These are phyloP conservation scores for Brevimyrus niger DNA, from an alignment of 2,113 vertebrate genomes.

Conservation along the genomic window DNA sequence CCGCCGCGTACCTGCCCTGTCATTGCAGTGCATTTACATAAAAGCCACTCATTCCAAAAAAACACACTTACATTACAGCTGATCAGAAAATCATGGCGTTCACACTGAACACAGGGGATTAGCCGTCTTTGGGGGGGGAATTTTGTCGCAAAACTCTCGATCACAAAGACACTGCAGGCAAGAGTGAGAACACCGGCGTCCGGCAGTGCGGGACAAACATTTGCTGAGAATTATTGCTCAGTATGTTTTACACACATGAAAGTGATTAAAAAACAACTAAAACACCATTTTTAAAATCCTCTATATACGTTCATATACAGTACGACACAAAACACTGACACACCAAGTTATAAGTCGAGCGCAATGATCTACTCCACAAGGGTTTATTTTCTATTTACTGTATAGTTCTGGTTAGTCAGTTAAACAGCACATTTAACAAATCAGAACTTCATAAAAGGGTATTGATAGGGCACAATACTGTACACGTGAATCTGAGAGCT, in stretches of 20 bases:
- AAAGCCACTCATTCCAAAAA: constrained; percentile 16
- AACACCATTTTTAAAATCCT: neutral
- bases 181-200: neutral
- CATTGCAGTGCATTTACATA: constrained; percentile 34
- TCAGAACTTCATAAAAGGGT: neutral
- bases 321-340: neutral
- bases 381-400: neutral
- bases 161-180: neutral
- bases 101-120: neutral
- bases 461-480: neutral
- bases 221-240: neutral
- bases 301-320: neutral
- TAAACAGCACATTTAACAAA: neutral
- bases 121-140: neutral
- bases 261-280: neutral
- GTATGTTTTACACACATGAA: neutral
- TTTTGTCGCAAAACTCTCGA: neutral
- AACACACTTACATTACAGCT: neutral
- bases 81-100: neutral
- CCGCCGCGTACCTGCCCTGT: constrained; percentile 24
- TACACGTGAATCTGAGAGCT: neutral
- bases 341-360: neutral
- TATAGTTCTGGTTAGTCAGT: neutral
- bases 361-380: neutral
- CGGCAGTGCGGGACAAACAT: neutral